These are phyloP conservation scores for Forbesichthys papilliferus DNA, from an alignment of 2,113 vertebrate species.

Conservation along the genomic window DNA sequence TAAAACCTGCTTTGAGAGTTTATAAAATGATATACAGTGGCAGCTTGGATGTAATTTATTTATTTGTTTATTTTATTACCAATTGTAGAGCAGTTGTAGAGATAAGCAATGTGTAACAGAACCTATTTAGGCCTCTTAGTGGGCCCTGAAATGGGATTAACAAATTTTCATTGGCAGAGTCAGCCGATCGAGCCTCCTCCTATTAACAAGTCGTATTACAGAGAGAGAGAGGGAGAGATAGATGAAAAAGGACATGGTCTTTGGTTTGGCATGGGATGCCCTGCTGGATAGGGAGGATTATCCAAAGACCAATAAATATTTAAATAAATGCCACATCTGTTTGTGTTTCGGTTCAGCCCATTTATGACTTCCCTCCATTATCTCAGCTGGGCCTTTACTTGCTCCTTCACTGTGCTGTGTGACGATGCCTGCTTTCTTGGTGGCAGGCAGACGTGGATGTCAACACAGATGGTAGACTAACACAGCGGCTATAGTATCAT, in stretches of 20 bases:
- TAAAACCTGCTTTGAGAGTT: too few species aligned
- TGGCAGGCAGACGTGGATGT: slow-evolving; percentile 19
- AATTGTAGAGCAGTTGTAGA: slow-evolving; percentile 11
- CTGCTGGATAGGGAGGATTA: slow-evolving; percentile 68
- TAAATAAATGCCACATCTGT: slow-evolving; percentile 75
- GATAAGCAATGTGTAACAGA: not conserved
- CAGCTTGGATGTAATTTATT: not conserved
- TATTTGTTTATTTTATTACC: not conserved
- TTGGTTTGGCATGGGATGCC: slow-evolving; percentile 68
- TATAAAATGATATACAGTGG: too few species aligned
- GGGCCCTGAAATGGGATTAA: slow-evolving; percentile 55
- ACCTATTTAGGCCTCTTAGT: slow-evolving; percentile 14
- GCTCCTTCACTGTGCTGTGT: slow-evolving; percentile 9
- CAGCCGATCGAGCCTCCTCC: slow-evolving; percentile 42
- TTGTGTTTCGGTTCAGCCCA: slow-evolving; percentile 53
- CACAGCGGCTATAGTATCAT: slow-evolving; percentile 7
- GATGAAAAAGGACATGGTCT: slow-evolving; percentile 52
- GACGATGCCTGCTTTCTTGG: slow-evolving; percentile 33
- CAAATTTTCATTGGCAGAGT: slow-evolving; percentile 60
- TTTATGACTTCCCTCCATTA: slow-evolving; percentile 61
- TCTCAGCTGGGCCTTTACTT: slow-evolving; percentile 18
- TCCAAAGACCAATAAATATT: slow-evolving; percentile 66
- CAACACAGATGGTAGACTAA: slow-evolving; percentile 41
- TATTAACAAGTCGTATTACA: slow-evolving; percentile 54
- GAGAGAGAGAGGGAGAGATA: slow-evolving; percentile 34